phyloP scores from a whole-genome alignment of 2,113 vertebrate genomes.

The Rhodinocichla rosea region DNA sequence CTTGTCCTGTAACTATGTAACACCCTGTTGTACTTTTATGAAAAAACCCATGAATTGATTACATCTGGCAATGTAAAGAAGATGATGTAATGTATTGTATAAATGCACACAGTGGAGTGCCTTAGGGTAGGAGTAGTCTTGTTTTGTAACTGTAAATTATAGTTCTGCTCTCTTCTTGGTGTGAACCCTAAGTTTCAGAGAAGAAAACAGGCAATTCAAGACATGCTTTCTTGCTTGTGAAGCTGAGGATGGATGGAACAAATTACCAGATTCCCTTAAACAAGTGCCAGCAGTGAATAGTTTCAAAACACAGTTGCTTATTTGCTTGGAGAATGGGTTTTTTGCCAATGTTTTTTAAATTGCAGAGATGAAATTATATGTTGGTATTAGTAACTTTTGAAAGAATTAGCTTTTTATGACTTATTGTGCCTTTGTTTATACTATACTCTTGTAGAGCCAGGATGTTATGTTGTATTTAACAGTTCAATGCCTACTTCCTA shows the following conservation, averaged over 20 bases:
- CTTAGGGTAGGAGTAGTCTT: slow-evolving; percentile 10
- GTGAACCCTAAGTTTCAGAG: slow-evolving; percentile 33
- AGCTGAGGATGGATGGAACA: slow-evolving; percentile 30
- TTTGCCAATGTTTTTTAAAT: slow-evolving; percentile 58
- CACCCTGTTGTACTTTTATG: background rate
- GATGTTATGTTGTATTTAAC: slow-evolving; percentile 21
- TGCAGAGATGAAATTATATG: slow-evolving; percentile 54
- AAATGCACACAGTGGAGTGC: slow-evolving; percentile 25
- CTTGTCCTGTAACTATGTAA: background rate
- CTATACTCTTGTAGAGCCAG: background rate
- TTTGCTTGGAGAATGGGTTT: slow-evolving; percentile 44
- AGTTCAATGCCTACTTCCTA: slow-evolving; percentile 11
- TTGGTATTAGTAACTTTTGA: slow-evolving; percentile 55
- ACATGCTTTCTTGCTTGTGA: slow-evolving; percentile 34
- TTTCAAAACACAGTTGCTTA: slow-evolving; percentile 62
- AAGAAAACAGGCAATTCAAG: slow-evolving; percentile 40
- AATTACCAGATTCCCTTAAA: slow-evolving; percentile 64
- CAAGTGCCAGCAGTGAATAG: slow-evolving; percentile 44
- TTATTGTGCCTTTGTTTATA: slow-evolving; percentile 50
- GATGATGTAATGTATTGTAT: slow-evolving; percentile 32
- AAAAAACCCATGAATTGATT: slow-evolving; percentile 22
- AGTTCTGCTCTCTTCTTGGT: slow-evolving; percentile 50
- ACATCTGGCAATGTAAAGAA: slow-evolving; percentile 40
- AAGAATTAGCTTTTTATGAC: slow-evolving; percentile 40
- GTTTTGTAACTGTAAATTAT: slow-evolving; percentile 46